Percentiles rank a stretch among this genome's conserved stretches.
These are phyloP conservation scores for Sapajus apella DNA, from an alignment of 2,113 vertebrate genomes.

Conservation along the genomic window DNA sequence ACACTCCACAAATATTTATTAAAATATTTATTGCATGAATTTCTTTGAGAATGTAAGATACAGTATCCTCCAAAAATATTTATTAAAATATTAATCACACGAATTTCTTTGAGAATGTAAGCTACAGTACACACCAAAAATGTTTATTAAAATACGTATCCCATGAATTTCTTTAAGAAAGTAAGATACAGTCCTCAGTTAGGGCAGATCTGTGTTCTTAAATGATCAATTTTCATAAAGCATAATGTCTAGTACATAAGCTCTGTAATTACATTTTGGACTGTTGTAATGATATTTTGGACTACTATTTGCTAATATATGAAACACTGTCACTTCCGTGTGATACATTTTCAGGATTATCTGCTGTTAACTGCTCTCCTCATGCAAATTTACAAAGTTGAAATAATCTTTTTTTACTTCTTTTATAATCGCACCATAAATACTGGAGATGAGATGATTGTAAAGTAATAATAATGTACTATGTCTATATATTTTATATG, in stretches of 20 bases:
- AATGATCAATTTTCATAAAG: background rate
- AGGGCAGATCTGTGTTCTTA: background rate
- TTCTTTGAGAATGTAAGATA: background rate
- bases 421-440: constrained; percentile 19
- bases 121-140: too few relatives aligned
- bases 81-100: background rate
- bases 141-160: background rate
- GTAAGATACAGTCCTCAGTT: background rate
- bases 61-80: too few relatives aligned
- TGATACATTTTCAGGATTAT: too few relatives aligned
- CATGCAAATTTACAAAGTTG: constrained; percentile 28
- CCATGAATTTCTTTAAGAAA: background rate
- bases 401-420: constrained; percentile 7
- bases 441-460: background rate
- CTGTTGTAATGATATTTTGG: too few relatives aligned
- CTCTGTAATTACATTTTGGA: background rate
- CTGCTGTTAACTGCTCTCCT: background rate
- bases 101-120: background rate
- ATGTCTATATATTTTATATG: background rate
- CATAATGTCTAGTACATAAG: background rate
- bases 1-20: background rate
- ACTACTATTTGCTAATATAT: too few relatives aligned
- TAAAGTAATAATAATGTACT: background rate
- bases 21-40: background rate
- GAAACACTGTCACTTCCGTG: too few relatives aligned